Base-by-base conservation (phyloP, 2,888 invertebrate genomes). In the Apodemia duryi region DNA sequence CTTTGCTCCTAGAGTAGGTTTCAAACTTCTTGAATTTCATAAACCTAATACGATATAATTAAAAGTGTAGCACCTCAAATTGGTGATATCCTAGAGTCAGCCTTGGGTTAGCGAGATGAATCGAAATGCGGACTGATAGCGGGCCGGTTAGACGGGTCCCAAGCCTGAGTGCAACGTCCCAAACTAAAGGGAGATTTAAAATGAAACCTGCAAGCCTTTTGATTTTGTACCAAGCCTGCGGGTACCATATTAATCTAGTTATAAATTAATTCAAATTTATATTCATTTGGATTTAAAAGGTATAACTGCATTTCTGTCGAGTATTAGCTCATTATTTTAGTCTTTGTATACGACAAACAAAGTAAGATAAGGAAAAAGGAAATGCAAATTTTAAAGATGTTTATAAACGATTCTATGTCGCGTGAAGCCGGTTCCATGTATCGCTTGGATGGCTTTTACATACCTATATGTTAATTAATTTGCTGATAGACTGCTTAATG, bases 131-230 rank as follows among this genome's bases (percentile, higher is more conserved):
- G 79, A 80, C 90, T 86, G 91, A 91, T 91, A 91, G 87, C 76
- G 82, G 91, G 86, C 91, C 91, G 91, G 91, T 91, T 89, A 86
- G 83, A 91, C 91, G 85, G 85, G 91, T 91, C 89, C 83, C 80
- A 77, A 78, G 80, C 77, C 77, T 72, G 88, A 87, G 91, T 90
- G 91, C 91, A 91, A 90, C 83, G 89, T 85, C 91, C 91, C 90
- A 91, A 91, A 88, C 89, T 82, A 79, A 83, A 88, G 87, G 85
- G 86, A 87, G 84, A 88, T 86, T 90, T 85, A 87, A 90, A 88
- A 85, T 84, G 83, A 80, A 83, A 84, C 88, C 84, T 79, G 82
- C 82, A 76, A 85, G 83, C 84, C 85, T 83, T 87, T 79, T 83
- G 81, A 83, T 86, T 69, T 70, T 66, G 67, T 65, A 62, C 43